Percentiles rank a stretch among this genome's conserved stretches.
Evolutionary conservation across 2,797 vertebrate species (phyloP).

Genomic region (Pseudopleuronectes americanus): DNA sequence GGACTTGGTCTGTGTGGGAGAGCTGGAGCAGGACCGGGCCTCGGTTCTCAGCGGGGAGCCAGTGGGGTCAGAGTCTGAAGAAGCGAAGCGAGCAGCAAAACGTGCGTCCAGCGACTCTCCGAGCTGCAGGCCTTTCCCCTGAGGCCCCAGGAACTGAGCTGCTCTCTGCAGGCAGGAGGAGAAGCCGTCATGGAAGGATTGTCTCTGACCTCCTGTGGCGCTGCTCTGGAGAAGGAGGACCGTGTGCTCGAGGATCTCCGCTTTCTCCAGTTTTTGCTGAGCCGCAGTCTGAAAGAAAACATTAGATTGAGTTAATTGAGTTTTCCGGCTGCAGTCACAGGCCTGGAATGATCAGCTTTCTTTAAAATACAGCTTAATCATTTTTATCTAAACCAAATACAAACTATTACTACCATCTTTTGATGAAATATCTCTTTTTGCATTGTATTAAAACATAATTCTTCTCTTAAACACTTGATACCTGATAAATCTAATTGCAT

Average conservation of each 20-base stretch:
- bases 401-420: too few species aligned
- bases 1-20: conserved; percentile 43
- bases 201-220: conserved; percentile 12
- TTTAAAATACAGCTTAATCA: too few species aligned
- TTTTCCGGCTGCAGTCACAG: background rate
- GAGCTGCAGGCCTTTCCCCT: conserved; percentile 57
- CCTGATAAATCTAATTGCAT: background rate
- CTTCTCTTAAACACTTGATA: too few species aligned
- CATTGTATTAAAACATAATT: too few species aligned
- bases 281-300: conserved; percentile 72
- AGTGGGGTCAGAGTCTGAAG: conserved; percentile 28
- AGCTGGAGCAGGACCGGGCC: conserved; percentile 6
- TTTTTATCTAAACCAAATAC: too few species aligned
- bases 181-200: conserved; percentile 71
- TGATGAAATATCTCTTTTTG: too few species aligned
- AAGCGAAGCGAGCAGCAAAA: conserved; percentile 36
- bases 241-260: conserved; percentile 87
- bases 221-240: conserved; percentile 83
- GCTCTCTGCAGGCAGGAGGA: conserved; percentile 74
- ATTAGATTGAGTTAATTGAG: conserved; percentile 2
- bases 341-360: too few species aligned
- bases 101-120: conserved; percentile 43
- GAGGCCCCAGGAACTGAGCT: conserved; percentile 67
- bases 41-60: background rate
- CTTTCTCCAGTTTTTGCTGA: conserved; percentile 86